Conservation (phyloP, 1,140 invertebrate species). For the Dendroctonus ponderosae region DNA sequence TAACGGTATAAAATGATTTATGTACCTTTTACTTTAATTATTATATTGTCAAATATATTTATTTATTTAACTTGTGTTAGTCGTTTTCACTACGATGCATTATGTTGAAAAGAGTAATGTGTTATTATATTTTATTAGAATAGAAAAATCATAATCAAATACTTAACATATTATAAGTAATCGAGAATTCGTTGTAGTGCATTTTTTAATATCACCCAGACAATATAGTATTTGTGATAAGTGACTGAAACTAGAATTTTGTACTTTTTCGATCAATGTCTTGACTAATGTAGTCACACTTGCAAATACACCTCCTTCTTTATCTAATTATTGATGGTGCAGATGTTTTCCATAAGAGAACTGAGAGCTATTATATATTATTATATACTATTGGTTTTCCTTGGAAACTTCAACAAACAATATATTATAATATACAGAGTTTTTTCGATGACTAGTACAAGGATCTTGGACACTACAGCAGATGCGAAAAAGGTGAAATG, state of each 20-base stretch:
- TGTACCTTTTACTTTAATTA: conserved; percentile 17
- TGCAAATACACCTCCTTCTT: conserved; percentile 29
- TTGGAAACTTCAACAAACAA: too few species aligned
- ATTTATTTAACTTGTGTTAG: conserved; percentile 37
- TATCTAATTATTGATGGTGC: conserved; percentile 15
- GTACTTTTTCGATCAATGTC: conserved; percentile 30
- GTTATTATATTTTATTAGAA: conserved; percentile 23
- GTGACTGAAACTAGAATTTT: conserved; percentile 37
- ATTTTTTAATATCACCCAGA: conserved; percentile 36
- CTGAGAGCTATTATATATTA: not conserved
- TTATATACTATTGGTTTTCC: too few species aligned
- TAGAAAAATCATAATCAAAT: conserved; percentile 36
- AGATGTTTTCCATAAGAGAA: conserved; percentile 15
- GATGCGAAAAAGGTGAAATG: too few species aligned
- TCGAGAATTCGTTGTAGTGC: conserved; percentile 37
- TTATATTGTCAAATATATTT: conserved; percentile 37
- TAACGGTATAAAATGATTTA: conserved; percentile 6
- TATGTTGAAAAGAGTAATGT: conserved; percentile 21
- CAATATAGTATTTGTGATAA: conserved; percentile 43
- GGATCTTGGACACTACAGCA: too few species aligned
- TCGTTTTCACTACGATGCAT: conserved; percentile 26
- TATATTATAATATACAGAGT: too few species aligned
- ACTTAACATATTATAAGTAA: conserved; percentile 34
- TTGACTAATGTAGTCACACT: conserved; percentile 33
- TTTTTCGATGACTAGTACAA: too few species aligned